Base-by-base conservation (phyloP, 2,888 invertebrate genomes). In the Drosophila buzzatii region DNA sequence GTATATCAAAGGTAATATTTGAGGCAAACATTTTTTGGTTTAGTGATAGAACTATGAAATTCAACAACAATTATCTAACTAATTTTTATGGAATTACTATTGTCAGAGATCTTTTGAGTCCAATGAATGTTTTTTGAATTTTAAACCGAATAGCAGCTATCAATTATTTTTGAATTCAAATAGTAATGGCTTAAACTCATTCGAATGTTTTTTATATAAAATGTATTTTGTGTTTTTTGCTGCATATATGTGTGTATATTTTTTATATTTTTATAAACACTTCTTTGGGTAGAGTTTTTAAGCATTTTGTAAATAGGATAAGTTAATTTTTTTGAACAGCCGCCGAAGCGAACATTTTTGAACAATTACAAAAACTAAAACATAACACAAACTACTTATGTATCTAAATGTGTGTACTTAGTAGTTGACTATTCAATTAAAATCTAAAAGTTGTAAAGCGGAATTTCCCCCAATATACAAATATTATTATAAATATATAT, bases 231-330 rank as follows among this genome's bases (percentile, higher is more conserved):
- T 39, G 47, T 70, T 70, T 47, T 60, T 27, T 45, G 61, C 60
- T 63, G 49, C 20, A 63, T 35, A 49, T 71, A 53, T 41, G 33
- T 58, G 58, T 44, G 42, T 73, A 52, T 60, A 72, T 47, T 73
- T 76, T 74, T 72, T 67, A 67, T 70, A 70, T 65, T 76, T 81
- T 79, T 79, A 59, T 49, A 49, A 41, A 49, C 49, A 65, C 9
- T 45, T 49, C 41, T 60, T 73, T 70, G 49, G 41, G 52, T 45
- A 69, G 56, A 64, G n/a, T 56, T 57, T 70, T 70, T 53, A 58
- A 51, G 42, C 18, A 70, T 74, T 84, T 76, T 85, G 83, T 89
- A 89, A 64, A 84, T 88, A 89, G 82, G 51, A 61, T 87, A 87
- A 84, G 79, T 70, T 78, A 44, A 44, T 62, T 83, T 85, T 72